Evolutionary conservation across 2,888 invertebrate genomes (phyloP).

Genomic region (Liopterus haemorrhoidalis): DNA sequence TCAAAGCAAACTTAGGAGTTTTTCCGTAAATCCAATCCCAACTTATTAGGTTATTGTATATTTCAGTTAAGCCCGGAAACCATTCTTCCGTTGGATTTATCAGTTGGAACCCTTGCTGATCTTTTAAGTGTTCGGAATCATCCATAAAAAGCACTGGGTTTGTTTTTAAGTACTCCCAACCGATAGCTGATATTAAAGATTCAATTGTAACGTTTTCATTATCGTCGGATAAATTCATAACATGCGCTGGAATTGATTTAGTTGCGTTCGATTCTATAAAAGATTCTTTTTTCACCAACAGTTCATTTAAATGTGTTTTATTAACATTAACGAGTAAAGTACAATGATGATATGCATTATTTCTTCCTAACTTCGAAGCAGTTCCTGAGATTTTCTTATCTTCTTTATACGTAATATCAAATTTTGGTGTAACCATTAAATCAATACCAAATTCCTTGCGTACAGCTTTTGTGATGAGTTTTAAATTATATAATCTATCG

Average conservation of each 20-base stretch:
- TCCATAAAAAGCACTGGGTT: slow-evolving; percentile 61
- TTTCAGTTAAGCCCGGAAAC: slow-evolving; percentile 74
- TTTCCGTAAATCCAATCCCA: slow-evolving; percentile 89
- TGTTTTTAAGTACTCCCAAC: slow-evolving; percentile 77
- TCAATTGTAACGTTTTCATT: slow-evolving; percentile 65
- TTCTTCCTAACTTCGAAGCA: slow-evolving; percentile 83
- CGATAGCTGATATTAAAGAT: slow-evolving; percentile 70
- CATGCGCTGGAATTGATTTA: slow-evolving; percentile 63
- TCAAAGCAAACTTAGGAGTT: slow-evolving; percentile 77
- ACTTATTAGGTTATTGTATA: slow-evolving; percentile 62
- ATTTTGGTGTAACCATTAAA: slow-evolving; percentile 69
- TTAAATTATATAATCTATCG: slow-evolving; percentile 80
- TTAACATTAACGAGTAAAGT: slow-evolving; percentile 86
- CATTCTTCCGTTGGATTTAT: slow-evolving; percentile 81
- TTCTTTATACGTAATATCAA: slow-evolving; percentile 78
- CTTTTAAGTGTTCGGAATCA: slow-evolving; percentile 65
- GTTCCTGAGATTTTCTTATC: slow-evolving; percentile 82
- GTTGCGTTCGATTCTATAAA: slow-evolving; percentile 83
- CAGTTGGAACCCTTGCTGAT: slow-evolving; percentile 78
- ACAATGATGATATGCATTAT: slow-evolving; percentile 95
- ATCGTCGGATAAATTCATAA: slow-evolving; percentile 75
- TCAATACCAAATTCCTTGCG: slow-evolving; percentile 75
- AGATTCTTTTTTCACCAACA: too few relatives aligned
- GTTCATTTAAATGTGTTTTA: slow-evolving; percentile 64
- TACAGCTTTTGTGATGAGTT: slow-evolving; percentile 76